Conservation (phyloP, 2,797 vertebrate species). For the Lacerta bilineata region DNA sequence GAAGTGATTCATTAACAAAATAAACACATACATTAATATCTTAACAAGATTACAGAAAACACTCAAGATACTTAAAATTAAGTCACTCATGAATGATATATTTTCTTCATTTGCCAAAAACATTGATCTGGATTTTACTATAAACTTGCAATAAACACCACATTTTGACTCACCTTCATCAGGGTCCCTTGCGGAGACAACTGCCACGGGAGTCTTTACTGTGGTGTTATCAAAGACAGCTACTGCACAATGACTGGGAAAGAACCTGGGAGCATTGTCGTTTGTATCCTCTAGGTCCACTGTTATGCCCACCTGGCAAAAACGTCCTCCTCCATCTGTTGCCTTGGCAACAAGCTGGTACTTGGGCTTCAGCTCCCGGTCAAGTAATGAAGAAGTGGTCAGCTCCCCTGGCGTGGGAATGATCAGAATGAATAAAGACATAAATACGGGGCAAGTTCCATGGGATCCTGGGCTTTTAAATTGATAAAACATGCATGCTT, state of each 20-base stretch:
- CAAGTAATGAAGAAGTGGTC: constrained; percentile 86
- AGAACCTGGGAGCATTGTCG: constrained; percentile 92
- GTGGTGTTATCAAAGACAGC: constrained; percentile 97
- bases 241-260: constrained; percentile 89
- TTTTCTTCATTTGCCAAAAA: constrained; percentile 41
- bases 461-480: not conserved
- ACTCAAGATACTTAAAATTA: not conserved
- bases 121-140: not conserved
- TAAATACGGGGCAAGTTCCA: not conserved
- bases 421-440: constrained; percentile 48
- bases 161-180: constrained; percentile 87
- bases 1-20: too few species aligned
- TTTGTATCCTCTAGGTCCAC: constrained; percentile 91
- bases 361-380: constrained; percentile 86
- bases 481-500: not conserved
- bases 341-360: constrained; percentile 92
- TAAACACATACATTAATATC: not conserved
- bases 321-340: constrained; percentile 93
- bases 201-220: constrained; percentile 89
- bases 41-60: not conserved
- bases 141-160: constrained; percentile 12
- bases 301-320: constrained; percentile 90
- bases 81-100: constrained; percentile 33
- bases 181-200: constrained; percentile 92
- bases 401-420: constrained; percentile 86